phyloP scores from a whole-genome alignment of 1,140 invertebrate species.

The Pogonomyrmex barbatus region DNA sequence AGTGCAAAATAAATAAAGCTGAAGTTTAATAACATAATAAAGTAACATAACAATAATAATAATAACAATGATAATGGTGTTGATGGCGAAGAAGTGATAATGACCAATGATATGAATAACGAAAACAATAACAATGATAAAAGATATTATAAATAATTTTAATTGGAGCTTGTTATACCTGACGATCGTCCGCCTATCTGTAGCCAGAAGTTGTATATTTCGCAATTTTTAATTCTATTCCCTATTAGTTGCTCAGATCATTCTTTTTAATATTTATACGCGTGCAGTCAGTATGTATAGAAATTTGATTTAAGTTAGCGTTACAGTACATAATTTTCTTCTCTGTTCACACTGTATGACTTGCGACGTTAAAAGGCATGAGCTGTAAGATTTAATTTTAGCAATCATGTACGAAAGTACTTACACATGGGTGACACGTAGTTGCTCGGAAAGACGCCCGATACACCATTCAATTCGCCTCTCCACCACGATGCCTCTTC shows the following conservation, averaged over 20 bases:
- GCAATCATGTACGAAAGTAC: constrained; percentile 79
- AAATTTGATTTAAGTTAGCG: constrained; percentile 47
- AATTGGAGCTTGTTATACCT: constrained; percentile 57
- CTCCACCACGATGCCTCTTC: constrained; percentile 99
- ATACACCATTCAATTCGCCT: constrained; percentile 95
- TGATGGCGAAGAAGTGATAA: not conserved
- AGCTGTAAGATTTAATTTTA: not conserved
- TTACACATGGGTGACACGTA: constrained; percentile 92
- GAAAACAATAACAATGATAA: constrained; percentile 1
- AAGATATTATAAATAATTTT: constrained; percentile 30
- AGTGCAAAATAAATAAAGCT: constrained; percentile 16
- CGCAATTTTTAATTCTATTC: not conserved
- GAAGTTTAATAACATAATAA: not conserved
- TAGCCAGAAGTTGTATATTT: constrained; percentile 52
- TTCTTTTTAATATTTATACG: constrained; percentile 6
- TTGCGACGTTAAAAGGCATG: constrained; percentile 26
- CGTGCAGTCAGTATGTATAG: not conserved
- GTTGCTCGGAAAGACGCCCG: constrained; percentile 96
- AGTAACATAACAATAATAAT: constrained; percentile 35
- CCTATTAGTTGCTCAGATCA: constrained; percentile 1
- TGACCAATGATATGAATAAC: not conserved
- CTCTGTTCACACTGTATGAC: not conserved
- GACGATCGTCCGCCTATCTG: constrained; percentile 78
- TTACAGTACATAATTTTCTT: constrained; percentile 25
- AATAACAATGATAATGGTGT: not conserved